Conservation (phyloP, 2,797 vertebrate genomes). For the Gephyroberyx darwinii region DNA sequence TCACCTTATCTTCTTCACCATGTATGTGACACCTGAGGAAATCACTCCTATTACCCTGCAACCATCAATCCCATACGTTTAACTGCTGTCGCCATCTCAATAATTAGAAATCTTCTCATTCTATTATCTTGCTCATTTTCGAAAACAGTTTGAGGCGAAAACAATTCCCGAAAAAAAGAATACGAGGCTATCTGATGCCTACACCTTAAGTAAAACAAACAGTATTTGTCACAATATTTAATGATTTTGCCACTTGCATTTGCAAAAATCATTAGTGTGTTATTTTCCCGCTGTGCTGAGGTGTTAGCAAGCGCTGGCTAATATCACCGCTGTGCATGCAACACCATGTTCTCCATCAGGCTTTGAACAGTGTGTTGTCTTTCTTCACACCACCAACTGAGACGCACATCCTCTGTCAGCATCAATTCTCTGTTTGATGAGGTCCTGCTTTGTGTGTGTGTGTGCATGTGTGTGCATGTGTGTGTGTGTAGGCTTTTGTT, state of each 20-base stretch:
- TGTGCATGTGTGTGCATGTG: constrained; percentile 34
- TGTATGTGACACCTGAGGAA: constrained; percentile 1
- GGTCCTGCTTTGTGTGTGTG: constrained; percentile 7
- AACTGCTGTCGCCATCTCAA: constrained; percentile 37
- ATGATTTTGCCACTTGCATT: constrained; percentile 68
- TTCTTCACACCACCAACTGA: constrained; percentile 60
- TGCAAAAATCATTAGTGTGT: constrained; percentile 75
- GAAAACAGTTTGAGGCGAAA: constrained; percentile 57
- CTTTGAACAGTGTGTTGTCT: constrained; percentile 66
- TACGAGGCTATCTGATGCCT: constrained; percentile 26
- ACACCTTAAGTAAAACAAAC: constrained; percentile 54
- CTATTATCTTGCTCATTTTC: constrained; percentile 53
- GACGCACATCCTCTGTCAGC: constrained; percentile 59
- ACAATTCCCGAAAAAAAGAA: constrained; percentile 28
- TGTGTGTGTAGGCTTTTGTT: constrained; percentile 46
- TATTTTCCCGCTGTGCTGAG: constrained; percentile 66
- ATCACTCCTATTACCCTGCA: constrained; percentile 7
- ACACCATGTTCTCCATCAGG: constrained; percentile 70
- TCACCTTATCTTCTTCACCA: not conserved
- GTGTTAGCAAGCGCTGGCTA: constrained; percentile 49
- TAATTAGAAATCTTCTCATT: constrained; percentile 58
- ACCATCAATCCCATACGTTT: constrained; percentile 21
- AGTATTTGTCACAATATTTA: constrained; percentile 67
- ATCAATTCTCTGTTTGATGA: constrained; percentile 57
- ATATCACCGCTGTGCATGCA: constrained; percentile 70